phyloP scores from a whole-genome alignment of 2,888 invertebrate species.

The Hyppa rectilinea region DNA sequence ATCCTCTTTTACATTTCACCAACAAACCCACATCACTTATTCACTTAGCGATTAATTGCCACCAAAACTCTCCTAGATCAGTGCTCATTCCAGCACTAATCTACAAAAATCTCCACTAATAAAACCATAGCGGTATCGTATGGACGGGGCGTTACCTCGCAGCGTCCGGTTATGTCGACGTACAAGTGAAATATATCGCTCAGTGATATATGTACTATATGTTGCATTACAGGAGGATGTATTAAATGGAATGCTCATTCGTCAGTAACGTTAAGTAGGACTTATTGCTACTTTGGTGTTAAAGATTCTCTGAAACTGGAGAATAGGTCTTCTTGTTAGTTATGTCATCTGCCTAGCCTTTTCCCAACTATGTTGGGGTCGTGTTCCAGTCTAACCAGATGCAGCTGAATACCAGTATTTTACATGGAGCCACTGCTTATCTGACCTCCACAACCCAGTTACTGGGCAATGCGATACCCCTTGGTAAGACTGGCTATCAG shows the following conservation, averaged over 20 bases:
- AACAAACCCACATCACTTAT: background rate
- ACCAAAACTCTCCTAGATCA: background rate
- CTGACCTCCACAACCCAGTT: too few relatives aligned
- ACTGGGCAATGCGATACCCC: too few relatives aligned
- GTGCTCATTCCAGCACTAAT: conserved; percentile 24
- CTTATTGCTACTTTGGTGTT: conserved; percentile 22
- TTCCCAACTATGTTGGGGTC: too few relatives aligned
- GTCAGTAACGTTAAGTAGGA: conserved; percentile 44
- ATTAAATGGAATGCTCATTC: conserved; percentile 51
- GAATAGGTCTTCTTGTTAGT: background rate
- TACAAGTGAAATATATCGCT: conserved; percentile 54
- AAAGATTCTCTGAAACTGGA: background rate
- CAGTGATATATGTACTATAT: conserved; percentile 62
- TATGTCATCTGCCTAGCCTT: too few relatives aligned
- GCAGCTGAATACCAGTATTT: too few relatives aligned
- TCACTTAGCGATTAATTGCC: background rate
- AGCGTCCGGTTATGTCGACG: conserved; percentile 53
- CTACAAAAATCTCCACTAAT: conserved; percentile 16
- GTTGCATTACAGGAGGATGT: conserved; percentile 50
- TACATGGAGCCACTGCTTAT: too few relatives aligned
- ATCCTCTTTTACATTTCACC: background rate
- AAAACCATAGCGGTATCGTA: conserved; percentile 21
- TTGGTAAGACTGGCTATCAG: too few relatives aligned
- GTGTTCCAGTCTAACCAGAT: too few relatives aligned
- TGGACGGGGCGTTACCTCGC: conserved; percentile 43